A percentile compares a stretch with the other conserved stretches of the same genome.
These are phyloP conservation scores for Drosophila neutralis DNA, from an alignment of 2,888 invertebrate genomes.

Conservation along the genomic window DNA sequence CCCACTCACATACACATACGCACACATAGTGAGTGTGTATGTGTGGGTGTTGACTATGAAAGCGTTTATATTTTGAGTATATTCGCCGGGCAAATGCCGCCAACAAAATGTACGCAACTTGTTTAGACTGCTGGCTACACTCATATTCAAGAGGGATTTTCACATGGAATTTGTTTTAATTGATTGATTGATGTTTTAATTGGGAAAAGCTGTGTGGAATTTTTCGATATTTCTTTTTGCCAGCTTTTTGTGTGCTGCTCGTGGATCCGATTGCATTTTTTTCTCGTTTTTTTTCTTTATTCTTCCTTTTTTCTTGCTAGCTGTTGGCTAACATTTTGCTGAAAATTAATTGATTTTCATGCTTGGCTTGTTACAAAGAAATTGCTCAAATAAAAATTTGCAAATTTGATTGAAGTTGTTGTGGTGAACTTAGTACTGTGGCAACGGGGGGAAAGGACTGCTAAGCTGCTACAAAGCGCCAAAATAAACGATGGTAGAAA, in stretches of 20 bases:
- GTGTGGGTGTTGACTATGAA: slow-evolving; percentile 33
- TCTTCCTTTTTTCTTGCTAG: slow-evolving; percentile 29
- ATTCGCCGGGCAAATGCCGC: slow-evolving; percentile 57
- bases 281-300: slow-evolving; percentile 19
- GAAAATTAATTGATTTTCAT: slow-evolving; percentile 80
- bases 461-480: slow-evolving; percentile 75
- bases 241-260: slow-evolving; percentile 39
- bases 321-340: slow-evolving; percentile 76
- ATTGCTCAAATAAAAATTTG: slow-evolving; percentile 78
- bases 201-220: slow-evolving; percentile 71
- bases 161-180: slow-evolving; percentile 78
- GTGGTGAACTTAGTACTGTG: slow-evolving; percentile 42
- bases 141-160: slow-evolving; percentile 75
- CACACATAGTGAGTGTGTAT: background rate
- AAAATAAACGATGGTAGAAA: slow-evolving; percentile 58
- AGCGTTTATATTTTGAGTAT: slow-evolving; percentile 69
- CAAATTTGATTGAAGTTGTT: slow-evolving; percentile 78
- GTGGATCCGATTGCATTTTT: slow-evolving; percentile 32
- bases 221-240: slow-evolving; percentile 48
- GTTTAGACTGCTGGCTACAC: slow-evolving; percentile 66
- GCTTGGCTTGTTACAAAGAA: slow-evolving; percentile 76
- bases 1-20: background rate
- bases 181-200: slow-evolving; percentile 83
- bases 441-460: slow-evolving; percentile 14
- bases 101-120: slow-evolving; percentile 54